Base-by-base conservation (phyloP, 2,888 invertebrate genomes). In the Acholoe squamosa region DNA sequence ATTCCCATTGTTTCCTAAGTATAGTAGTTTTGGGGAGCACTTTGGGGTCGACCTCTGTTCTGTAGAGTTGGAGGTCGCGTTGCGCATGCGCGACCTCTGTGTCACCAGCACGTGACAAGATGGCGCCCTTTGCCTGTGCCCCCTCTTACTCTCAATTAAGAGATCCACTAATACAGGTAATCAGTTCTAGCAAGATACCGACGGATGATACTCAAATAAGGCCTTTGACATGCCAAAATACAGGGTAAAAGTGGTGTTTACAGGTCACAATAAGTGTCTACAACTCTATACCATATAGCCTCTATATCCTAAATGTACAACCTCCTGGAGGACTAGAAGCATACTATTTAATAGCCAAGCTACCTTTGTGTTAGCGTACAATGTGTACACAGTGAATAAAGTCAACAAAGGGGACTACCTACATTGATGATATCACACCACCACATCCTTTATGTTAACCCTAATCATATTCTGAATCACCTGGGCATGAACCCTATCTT, bases 101-200 rank as follows among this genome's bases (percentile, higher is more conserved):
- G 22, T 25, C 80, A 80, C 80, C 61, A 28, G 7, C 25, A 71
- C 71, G 71, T 71, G 71, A 71, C 71, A 28, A 71, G 71, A 71
- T 71, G 71, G n/a, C 71, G 71, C 71, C 25, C 71, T 80, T 43
- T 80, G 43, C 12, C 80, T 80, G 5, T 43, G 43, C 80, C 80
- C 80, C 80, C 80, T 25, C n/a, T 19, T 34, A 33, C 80, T 71
- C 31, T 71, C 80, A 80, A 80, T 34, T 80, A 80, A 71, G 80
- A 43, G 80, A 80, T 80, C 80, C 43, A 80, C 80, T 80, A 33
- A 80, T 33, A n/a, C 34, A 19, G 80, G 43, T 80, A 80, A 33
- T 80, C 80, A 80, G 34, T 80, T 80, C 80, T 34, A 14, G 22
- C 80, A 33, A 80, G 43, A 80, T 19, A 19, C 22, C 80, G 33